Evolutionary conservation across 2,888 invertebrate genomes (phyloP), one percentile per base, ranked within the genome.

Genomic region (Sesamia inferens): DNA sequence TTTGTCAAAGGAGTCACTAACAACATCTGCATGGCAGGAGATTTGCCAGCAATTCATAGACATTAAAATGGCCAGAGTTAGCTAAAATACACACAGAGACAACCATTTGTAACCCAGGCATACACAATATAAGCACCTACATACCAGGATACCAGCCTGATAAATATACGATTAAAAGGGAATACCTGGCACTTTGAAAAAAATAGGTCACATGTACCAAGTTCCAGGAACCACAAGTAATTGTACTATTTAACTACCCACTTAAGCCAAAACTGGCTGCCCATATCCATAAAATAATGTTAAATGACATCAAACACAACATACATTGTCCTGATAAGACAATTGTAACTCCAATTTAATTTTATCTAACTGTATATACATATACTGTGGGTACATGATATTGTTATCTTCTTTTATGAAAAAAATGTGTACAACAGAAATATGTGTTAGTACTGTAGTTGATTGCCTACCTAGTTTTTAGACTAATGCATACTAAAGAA

Each of bases 331-430:
- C n/a, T 63, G 79, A 82, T 81, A 80, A 80, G 82, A 73, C 61
- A 42, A 75, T 48, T 64, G 48, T 44, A 74, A 22, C 65, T 55
- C 44, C 61, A 55, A 73, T 73, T 55, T 65, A 62, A 61, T 58
- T 63, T 74, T 80, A 80, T 74, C 67, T 80, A 42, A 59, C 51
- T 67, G 44, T 74, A 68, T 47, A 76, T 67, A 69, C 57, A 81
- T 66, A 65, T 24, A 59, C 39, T 69, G 42, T 54, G n/a, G 51
- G 51, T 67, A 66, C 19, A 73, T 63, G 58, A 62, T 69, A 78
- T 59, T 78, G 78, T 78, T 79, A 76, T 82, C 79, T 73, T 42
- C 62, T 62, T n/a, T 19, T 48, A 51, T 54, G 42, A 65, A 44
- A 55, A 44, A 62, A 79, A 71, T 57, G 66, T 68, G 39, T 74